Evolutionary conservation across 2,888 invertebrate species (phyloP), one percentile per base, ranked within the genome.

Genomic region (Machimus rusticus): DNA sequence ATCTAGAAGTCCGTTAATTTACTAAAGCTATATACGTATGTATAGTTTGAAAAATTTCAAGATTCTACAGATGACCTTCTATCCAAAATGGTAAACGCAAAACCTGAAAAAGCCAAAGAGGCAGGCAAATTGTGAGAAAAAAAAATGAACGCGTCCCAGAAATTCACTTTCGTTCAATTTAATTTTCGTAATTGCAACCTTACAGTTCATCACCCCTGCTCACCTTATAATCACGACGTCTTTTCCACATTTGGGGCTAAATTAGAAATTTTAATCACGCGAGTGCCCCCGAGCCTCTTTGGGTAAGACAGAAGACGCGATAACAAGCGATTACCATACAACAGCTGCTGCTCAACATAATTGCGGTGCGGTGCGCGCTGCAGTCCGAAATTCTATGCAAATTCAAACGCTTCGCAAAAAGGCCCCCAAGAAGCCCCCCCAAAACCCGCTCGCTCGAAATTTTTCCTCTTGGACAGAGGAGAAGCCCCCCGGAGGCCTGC

Each of bases 321-420:
- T 78, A 78, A 78, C 78, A 78, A 78, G 79, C 51, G 79, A 79
- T 79, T 79, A 79, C 28, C 79, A 79, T 51, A 51, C 79, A 79
- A 79, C 79, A 79, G 79, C 46, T 79, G 51, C 51, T 51, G 31
- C 43, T 78, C 79, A 28, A 46, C 51, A 79, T 79, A 79, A 79
- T 79, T 79, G 79, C 51, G 51, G 79, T 79, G 46, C 51, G 39
- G 74, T 74, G 37, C 34, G 66, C 66, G 19, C 66, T 66, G 66
- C 66, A 66, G 9, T 46, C 79, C 79, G 79, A 79, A 79, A 31
- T 79, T 79, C 79, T 79, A 79, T 79, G 79, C 79, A 79, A 79
- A 79, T 79, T 79, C 79, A 79, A 79, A 79, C 55, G 79, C 76
- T 37, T 76, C 76, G 34, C 76, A n/a, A 31, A 76, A 66, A 28